These are phyloP conservation scores for Coelinius sp. DNA, from an alignment of 2,888 invertebrate species.

Conservation along the genomic window DNA sequence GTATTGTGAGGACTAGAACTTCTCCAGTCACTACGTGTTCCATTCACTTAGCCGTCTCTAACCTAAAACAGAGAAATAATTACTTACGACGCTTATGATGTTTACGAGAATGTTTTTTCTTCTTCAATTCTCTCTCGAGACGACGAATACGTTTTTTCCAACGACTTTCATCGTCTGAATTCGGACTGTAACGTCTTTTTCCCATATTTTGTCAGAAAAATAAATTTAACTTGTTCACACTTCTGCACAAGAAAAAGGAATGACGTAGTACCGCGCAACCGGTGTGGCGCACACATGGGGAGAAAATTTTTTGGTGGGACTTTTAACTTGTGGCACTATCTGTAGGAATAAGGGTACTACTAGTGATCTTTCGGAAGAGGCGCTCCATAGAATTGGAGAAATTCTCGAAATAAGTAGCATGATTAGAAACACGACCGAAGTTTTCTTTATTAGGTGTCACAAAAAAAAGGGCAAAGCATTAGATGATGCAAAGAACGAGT, in stretches of 20 bases:
- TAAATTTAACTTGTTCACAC: neutral
- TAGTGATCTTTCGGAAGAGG: too few species aligned
- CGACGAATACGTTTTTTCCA: neutral
- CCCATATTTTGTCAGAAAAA: neutral
- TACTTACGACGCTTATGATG: neutral
- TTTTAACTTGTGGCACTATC: slow-evolving; percentile 12
- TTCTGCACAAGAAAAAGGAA: slow-evolving; percentile 8
- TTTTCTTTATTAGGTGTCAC: too few species aligned
- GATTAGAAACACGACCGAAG: too few species aligned
- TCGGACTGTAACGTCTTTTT: neutral
- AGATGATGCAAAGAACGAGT: too few species aligned
- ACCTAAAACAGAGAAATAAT: neutral
- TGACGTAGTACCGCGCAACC: neutral
- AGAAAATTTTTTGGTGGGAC: slow-evolving; percentile 10
- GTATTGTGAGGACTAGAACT: neutral
- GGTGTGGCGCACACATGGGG: neutral
- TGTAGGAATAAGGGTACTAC: too few species aligned
- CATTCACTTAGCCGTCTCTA: neutral
- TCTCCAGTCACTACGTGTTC: neutral
- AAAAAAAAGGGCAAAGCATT: too few species aligned
- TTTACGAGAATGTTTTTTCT: neutral
- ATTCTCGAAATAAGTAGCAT: too few species aligned
- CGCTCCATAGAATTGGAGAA: too few species aligned
- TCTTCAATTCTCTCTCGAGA: neutral
- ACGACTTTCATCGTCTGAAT: neutral